phyloP scores from a whole-genome alignment of 2,113 vertebrate genomes.

The Dasyornis broadbenti region DNA sequence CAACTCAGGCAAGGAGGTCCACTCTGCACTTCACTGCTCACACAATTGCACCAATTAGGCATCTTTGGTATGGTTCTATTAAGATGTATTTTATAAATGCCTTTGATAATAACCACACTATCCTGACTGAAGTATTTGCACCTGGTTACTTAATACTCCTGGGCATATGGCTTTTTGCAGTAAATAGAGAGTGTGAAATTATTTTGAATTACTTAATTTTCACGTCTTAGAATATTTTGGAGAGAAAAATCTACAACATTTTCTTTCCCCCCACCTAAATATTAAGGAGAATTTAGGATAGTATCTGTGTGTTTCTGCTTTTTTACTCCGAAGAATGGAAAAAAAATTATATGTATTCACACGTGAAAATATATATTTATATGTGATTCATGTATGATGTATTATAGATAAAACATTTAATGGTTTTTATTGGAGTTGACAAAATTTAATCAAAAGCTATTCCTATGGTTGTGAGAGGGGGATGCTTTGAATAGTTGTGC shows the following conservation, averaged over 20 bases:
- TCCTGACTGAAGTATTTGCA: background rate
- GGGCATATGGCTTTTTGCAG: background rate
- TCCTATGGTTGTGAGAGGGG: background rate
- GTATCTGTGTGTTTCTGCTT: background rate
- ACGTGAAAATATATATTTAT: background rate
- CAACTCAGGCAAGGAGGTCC: background rate
- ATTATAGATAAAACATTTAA: background rate
- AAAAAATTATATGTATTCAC: background rate
- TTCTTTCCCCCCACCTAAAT: background rate
- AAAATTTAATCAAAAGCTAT: background rate
- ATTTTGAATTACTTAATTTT: background rate
- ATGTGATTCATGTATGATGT: background rate
- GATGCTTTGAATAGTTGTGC: background rate
- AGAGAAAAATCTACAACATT: background rate
- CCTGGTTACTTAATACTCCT: background rate
- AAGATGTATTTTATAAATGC: background rate
- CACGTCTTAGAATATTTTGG: background rate
- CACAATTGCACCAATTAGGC: background rate
- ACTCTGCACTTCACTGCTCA: background rate
- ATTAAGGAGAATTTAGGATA: background rate
- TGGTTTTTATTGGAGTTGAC: background rate
- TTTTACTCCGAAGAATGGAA: background rate
- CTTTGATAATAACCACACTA: background rate
- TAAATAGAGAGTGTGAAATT: background rate
- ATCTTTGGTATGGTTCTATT: background rate